Base-by-base conservation (phyloP, 2,797 vertebrate genomes). In the Harpagifer antarcticus region DNA sequence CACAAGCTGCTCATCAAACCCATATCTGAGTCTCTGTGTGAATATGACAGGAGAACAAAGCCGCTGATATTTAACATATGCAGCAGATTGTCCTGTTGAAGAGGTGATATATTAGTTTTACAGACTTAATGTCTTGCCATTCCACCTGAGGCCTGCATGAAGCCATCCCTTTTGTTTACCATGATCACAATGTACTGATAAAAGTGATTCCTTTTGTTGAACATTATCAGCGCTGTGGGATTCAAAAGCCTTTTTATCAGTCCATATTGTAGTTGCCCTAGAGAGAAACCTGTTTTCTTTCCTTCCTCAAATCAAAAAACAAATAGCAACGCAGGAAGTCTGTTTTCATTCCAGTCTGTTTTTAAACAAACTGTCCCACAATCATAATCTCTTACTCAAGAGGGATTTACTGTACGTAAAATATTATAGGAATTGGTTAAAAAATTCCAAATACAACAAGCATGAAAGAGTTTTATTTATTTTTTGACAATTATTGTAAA, bases 21-120 rank as follows among this genome's bases (percentile, higher is more conserved):
- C 92, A 94, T 94, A 11, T 82, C 79, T 68, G 45, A 44, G 16
- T 27, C 9, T 55, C n/a, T 5, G 50, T 6, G 9, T 72, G 76
- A 72, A 65, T 43, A 15, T 59, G 45, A 16, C 72, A 48, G 43
- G n/a, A 17, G 47, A 68, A 56, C 15, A 11, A 44, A 50, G 19
- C 9, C 15, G 19, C 69, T 27, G 48, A 64, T 3, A 6, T 8
- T 42, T 52, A 47, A 20, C 1, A 1, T 62, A n/a, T 55, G 20
- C 16, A 42, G 48, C 42, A 0, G 17, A 69, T 17, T 66, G 49
- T 60, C 17, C 16, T 48, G 40, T 71, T 68, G 58, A 61, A 33
- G 14, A 27, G 49, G 50, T 50, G 49, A 71, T n/a, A 74, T 74
- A n/a, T 57, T 68, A 65, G 12, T 73, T 76, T 50, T 50, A 27